phyloP scores from a whole-genome alignment of 2,113 vertebrate genomes.

The Lathamus discolor region DNA sequence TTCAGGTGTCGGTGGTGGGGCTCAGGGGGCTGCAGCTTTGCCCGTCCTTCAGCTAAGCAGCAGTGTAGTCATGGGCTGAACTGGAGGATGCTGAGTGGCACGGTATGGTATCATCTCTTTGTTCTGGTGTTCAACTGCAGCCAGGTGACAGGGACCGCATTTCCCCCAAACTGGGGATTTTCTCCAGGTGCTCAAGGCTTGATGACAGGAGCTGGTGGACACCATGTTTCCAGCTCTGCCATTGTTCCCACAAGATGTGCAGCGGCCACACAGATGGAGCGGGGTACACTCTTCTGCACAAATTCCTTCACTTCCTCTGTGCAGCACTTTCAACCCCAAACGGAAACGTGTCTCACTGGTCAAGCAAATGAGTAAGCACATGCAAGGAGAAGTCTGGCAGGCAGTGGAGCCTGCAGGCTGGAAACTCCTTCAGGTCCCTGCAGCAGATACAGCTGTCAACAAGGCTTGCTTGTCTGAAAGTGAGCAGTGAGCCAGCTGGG shows the following conservation, averaged over 20 bases:
- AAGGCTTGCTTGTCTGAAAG: neutral
- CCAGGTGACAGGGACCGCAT: neutral
- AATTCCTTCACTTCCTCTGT: neutral
- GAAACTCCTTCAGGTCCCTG: neutral
- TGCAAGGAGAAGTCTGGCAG: neutral
- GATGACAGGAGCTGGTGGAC: neutral
- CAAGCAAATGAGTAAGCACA: neutral
- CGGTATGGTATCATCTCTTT: neutral
- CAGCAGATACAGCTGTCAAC: neutral
- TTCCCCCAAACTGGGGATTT: neutral
- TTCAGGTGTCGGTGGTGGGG: neutral
- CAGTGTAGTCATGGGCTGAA: fast-evolving
- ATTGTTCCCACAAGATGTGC: neutral
- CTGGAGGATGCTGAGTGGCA: fast-evolving
- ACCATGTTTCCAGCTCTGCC: neutral
- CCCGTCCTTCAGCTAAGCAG: neutral
- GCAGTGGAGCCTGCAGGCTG: neutral
- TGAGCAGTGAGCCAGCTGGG: neutral
- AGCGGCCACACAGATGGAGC: neutral
- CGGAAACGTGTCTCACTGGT: fast-evolving
- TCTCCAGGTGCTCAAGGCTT: neutral
- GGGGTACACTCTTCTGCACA: neutral
- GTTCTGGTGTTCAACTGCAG: neutral
- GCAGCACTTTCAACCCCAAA: neutral
- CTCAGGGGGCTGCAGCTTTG: neutral